These are phyloP conservation scores for Argynnis bischoffii DNA, from an alignment of 2,888 invertebrate genomes.

Conservation along the genomic window DNA sequence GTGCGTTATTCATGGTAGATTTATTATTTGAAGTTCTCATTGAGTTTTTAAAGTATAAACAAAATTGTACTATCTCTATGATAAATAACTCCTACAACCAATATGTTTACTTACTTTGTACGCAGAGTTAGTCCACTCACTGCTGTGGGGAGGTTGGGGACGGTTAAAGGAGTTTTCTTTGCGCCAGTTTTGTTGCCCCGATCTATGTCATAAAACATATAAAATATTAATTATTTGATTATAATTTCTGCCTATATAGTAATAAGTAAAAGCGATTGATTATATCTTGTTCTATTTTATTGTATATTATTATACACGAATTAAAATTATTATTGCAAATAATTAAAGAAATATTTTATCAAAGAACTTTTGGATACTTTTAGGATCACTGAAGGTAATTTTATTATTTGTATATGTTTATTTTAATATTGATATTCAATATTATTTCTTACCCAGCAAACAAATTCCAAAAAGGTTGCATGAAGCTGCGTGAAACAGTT, in stretches of 20 bases:
- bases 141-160: slow-evolving; percentile 45
- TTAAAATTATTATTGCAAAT: too few relatives aligned
- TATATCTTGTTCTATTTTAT: too few relatives aligned
- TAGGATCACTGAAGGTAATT: too few relatives aligned
- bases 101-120: slow-evolving; percentile 37
- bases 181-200: slow-evolving; percentile 62
- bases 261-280: background rate
- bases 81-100: too few relatives aligned
- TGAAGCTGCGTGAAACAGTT: slow-evolving; percentile 56
- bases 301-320: too few relatives aligned
- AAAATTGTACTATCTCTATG: too few relatives aligned
- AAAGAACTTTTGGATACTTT: too few relatives aligned
- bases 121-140: slow-evolving; percentile 61
- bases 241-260: background rate
- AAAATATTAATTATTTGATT: background rate
- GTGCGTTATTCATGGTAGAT: background rate
- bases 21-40: background rate
- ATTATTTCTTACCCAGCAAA: slow-evolving; percentile 62
- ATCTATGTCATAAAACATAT: slow-evolving; percentile 36
- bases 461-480: slow-evolving; percentile 60
- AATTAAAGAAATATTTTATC: too few relatives aligned
- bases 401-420: too few relatives aligned
- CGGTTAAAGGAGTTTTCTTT: slow-evolving; percentile 49
- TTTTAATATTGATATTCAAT: too few relatives aligned
- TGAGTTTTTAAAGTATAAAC: too few relatives aligned